phyloP scores from a whole-genome alignment of 2,113 vertebrate genomes.

The Alexandromys fortis region DNA sequence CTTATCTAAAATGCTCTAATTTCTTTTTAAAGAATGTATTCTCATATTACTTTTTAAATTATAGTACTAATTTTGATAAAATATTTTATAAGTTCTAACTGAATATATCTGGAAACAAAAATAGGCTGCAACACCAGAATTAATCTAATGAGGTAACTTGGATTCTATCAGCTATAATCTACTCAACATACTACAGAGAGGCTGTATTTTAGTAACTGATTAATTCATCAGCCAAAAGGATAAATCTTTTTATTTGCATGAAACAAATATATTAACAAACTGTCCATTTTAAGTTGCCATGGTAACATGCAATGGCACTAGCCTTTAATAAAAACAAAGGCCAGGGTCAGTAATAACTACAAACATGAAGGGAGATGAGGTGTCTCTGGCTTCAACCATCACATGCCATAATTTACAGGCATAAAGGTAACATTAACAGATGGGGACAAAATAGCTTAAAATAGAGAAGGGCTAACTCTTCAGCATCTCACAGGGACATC shows the following conservation, averaged over 20 bases:
- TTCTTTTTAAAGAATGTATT: slow-evolving; percentile 30
- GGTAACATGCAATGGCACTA: background rate
- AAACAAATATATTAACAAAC: slow-evolving; percentile 42
- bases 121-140: background rate
- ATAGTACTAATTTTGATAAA: background rate
- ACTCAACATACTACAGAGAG: background rate
- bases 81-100: slow-evolving; percentile 24
- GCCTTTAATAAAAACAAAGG: background rate
- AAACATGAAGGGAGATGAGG: background rate
- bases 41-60: slow-evolving; percentile 14
- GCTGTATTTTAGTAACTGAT: background rate
- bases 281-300: background rate
- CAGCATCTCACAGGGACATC: background rate
- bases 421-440: background rate
- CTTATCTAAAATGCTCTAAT: slow-evolving; percentile 7
- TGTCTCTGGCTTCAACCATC: background rate
- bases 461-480: background rate
- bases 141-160: slow-evolving; percentile 35
- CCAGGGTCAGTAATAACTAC: background rate
- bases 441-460: background rate
- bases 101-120: slow-evolving; percentile 7
- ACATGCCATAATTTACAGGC: background rate
- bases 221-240: slow-evolving; percentile 45
- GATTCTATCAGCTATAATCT: background rate
- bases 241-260: slow-evolving; percentile 2